Percentiles rank a stretch among this genome's conserved stretches.
These are phyloP conservation scores for Anagyrus pseudococci DNA, from an alignment of 2,888 invertebrate genomes.

Conservation along the genomic window DNA sequence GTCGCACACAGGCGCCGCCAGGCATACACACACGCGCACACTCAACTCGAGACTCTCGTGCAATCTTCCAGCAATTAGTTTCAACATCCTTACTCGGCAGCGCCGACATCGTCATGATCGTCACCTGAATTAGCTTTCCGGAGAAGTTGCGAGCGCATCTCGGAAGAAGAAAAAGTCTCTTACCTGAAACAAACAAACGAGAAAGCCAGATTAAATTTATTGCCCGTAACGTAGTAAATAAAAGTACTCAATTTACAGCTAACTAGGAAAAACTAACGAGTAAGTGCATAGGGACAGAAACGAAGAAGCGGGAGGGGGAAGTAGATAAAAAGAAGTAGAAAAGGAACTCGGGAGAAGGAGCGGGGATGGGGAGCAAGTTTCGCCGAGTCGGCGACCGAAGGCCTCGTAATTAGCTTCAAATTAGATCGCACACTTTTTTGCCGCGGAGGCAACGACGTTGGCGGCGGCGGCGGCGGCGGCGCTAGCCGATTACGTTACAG, in stretches of 20 bases:
- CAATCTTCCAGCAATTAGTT: neutral
- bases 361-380: too few relatives aligned
- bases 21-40: too few relatives aligned
- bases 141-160: conserved; percentile 2
- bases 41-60: neutral
- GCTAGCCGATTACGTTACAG: conserved; percentile 19
- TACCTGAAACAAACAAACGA: conserved; percentile 38
- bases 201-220: conserved; percentile 22
- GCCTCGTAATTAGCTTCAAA: conserved; percentile 38
- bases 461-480: neutral
- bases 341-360: too few relatives aligned
- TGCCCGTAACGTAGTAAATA: conserved; percentile 24
- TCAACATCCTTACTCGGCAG: conserved; percentile 6
- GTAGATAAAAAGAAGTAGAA: too few relatives aligned
- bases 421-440: conserved; percentile 33
- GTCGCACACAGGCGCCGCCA: too few relatives aligned
- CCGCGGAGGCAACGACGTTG: neutral
- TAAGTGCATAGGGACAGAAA: neutral
- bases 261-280: conserved; percentile 27
- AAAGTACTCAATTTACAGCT: conserved; percentile 23
- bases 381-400: neutral
- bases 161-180: conserved; percentile 12
- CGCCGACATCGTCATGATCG: conserved; percentile 5
- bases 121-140: conserved; percentile 12
- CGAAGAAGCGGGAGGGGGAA: conserved; percentile 5